Base-by-base conservation (phyloP, 1,140 invertebrate genomes). In the Bombus cullumanus region DNA sequence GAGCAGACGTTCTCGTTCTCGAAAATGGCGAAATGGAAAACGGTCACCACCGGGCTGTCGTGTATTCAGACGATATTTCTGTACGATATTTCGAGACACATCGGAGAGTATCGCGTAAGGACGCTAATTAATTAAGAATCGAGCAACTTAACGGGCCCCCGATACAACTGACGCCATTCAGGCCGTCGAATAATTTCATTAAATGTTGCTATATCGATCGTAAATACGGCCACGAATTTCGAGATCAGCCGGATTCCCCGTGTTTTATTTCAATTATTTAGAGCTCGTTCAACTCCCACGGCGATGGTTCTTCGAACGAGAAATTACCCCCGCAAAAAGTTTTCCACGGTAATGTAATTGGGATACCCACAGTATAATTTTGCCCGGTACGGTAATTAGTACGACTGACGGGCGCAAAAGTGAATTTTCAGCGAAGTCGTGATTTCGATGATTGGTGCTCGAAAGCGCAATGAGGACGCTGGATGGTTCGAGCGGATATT, bases 71-170 rank as follows among this genome's bases (percentile, higher is more conserved):
- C 47, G 47, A 53, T 53, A 53, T 53, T 53, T 53, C 47, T 53
- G 1, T 53, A 53, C 47, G 47, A 47, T 43, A 25, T 8, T 8
- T n/a, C 25, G 75, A 78, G 66, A 76, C 31, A 75, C 15, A 13
- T 18, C 47, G 59, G 18, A 22, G n/a, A 41, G 25, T 13, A 74
- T 75, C 81, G 22, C 25, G 34, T 25, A 41, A 72, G 25, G 12
- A 64, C 34, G 39, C 31, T 80, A 85, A 80, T 80, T 85, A 85
- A 85, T 85, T 85, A 85, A 80, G 66, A 69, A 72, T 57, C 53
- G 25, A 3, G 39, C 31, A 80, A 73, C 79, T 85, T 80, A 85
- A 80, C 72, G 53, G 37, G 5, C 25, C 18, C 25, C 12, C 9
- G 53, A 37, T n/a, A 79, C 41, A 34, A 47, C 39, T 28, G 41